Evolutionary conservation across 2,888 invertebrate genomes (phyloP).

Genomic region (Tromatobia lineatoria): DNA sequence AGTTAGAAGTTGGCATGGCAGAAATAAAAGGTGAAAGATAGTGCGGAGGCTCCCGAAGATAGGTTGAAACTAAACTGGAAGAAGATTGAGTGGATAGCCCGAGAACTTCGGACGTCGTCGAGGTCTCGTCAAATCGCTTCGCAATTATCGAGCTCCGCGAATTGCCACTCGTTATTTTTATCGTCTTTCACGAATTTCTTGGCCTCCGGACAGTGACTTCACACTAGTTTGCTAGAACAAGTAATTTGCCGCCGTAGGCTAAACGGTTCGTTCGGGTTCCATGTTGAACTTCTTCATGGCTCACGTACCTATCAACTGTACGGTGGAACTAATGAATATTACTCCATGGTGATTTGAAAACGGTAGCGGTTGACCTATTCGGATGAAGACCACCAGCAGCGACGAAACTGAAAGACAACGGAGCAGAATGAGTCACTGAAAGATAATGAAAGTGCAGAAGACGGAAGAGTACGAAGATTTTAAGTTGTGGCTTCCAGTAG

Average conservation of each 20-base stretch:
- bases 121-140: slow-evolving; percentile 50
- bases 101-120: slow-evolving; percentile 31
- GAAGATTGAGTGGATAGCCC: slow-evolving; percentile 52
- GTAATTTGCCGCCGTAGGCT: slow-evolving; percentile 48
- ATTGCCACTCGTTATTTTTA: slow-evolving; percentile 39
- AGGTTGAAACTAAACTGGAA: slow-evolving; percentile 44
- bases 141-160: slow-evolving; percentile 29
- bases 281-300: slow-evolving; percentile 53
- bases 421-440: too few species aligned
- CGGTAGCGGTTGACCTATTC: slow-evolving; percentile 52
- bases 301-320: neutral
- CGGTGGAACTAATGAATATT: slow-evolving; percentile 33
- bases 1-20: slow-evolving; percentile 64
- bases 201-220: slow-evolving; percentile 30
- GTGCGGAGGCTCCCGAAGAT: slow-evolving; percentile 1
- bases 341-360: slow-evolving; percentile 44
- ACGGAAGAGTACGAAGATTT: too few species aligned
- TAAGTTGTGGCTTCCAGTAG: too few species aligned
- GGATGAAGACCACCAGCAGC: slow-evolving; percentile 25
- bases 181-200: slow-evolving; percentile 43
- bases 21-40: slow-evolving; percentile 59
- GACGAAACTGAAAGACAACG: neutral
- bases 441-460: too few species aligned
- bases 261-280: slow-evolving; percentile 9
- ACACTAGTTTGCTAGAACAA: slow-evolving; percentile 39